These are phyloP conservation scores for Ptilonorhynchus violaceus DNA, from an alignment of 2,113 vertebrate genomes.

Conservation along the genomic window DNA sequence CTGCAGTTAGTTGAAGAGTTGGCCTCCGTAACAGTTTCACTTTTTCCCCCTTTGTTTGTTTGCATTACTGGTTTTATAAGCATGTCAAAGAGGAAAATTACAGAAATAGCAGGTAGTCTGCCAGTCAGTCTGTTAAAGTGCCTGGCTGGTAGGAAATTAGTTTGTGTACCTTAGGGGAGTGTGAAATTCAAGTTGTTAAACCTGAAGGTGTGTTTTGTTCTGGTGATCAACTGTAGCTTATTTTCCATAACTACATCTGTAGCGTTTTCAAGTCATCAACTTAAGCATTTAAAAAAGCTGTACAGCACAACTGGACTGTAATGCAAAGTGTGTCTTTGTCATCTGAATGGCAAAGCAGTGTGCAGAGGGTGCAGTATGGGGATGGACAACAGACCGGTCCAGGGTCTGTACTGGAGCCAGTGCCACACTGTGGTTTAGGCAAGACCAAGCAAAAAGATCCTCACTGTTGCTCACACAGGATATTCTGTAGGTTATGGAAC, in stretches of 20 bases:
- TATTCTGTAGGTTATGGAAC: background rate
- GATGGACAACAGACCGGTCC: fast-evolving
- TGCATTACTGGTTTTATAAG: background rate
- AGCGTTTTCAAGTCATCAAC: background rate
- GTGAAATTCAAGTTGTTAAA: background rate
- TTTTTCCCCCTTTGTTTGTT: background rate
- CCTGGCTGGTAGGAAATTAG: background rate
- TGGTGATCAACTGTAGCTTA: fast-evolving
- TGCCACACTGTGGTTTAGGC: fast-evolving
- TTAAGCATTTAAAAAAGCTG: background rate
- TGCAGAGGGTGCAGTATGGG: fast-evolving
- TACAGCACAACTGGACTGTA: background rate
- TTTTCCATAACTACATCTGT: background rate
- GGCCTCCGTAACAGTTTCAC: background rate
- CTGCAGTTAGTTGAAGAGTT: background rate
- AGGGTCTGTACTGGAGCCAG: background rate
- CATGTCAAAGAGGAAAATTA: background rate
- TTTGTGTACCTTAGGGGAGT: background rate
- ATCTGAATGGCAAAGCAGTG: background rate
- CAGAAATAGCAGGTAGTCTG: background rate
- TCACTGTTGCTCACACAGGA: background rate
- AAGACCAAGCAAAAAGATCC: background rate
- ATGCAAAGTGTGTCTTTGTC: background rate
- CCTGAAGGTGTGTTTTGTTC: background rate
- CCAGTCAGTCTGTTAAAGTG: background rate